phyloP scores from a whole-genome alignment of 2,888 invertebrate species.

The Lycocerus yunnanus region DNA sequence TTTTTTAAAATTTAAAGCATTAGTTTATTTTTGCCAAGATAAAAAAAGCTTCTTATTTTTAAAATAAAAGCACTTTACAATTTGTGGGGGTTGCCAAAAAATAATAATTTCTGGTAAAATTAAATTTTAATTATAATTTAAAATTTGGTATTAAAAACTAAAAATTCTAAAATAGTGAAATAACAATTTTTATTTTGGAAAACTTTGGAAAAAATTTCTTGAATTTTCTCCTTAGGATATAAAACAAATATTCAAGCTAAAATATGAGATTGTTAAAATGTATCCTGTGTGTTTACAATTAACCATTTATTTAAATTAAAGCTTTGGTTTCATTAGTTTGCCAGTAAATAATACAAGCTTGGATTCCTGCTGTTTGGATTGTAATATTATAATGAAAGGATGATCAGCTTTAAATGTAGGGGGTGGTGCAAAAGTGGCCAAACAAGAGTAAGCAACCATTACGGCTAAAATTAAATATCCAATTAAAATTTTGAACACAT shows the following conservation, averaged over 20 bases:
- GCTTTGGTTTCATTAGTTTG: constrained; percentile 3
- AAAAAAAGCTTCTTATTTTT: too few relatives aligned
- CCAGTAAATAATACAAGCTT: constrained; percentile 5
- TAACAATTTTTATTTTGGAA: too few relatives aligned
- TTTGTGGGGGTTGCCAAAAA: too few relatives aligned
- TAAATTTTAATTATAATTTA: too few relatives aligned
- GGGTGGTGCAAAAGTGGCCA: neutral
- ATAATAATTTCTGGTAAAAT: too few relatives aligned
- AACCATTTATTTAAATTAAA: neutral
- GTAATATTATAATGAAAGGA: constrained; percentile 13
- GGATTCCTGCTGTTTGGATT: neutral
- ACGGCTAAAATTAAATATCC: neutral
- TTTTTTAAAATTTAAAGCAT: too few relatives aligned
- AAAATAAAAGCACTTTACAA: too few relatives aligned
- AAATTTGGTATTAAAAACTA: too few relatives aligned
- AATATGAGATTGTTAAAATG: neutral
- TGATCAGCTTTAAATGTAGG: constrained; percentile 11
- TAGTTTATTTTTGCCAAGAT: too few relatives aligned
- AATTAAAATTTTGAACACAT: neutral
- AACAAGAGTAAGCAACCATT: neutral
- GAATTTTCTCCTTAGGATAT: too few relatives aligned
- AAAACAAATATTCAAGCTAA: neutral
- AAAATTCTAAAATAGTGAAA: too few relatives aligned
- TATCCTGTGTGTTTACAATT: neutral
- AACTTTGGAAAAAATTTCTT: too few relatives aligned